These are phyloP conservation scores for Gila robusta DNA, from an alignment of 2,797 vertebrate species.

Conservation along the genomic window DNA sequence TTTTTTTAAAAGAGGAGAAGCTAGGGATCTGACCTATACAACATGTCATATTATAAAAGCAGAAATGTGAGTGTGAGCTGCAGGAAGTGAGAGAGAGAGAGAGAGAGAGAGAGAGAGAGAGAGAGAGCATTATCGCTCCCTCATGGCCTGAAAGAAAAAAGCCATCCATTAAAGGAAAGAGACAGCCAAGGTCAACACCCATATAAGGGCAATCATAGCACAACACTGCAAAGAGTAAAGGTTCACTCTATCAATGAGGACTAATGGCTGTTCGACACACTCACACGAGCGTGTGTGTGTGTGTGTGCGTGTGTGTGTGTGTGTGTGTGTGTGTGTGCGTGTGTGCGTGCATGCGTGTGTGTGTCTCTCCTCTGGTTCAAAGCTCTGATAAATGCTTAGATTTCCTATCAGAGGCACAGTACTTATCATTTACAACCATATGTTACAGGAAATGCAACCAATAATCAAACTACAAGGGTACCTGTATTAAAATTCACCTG, in stretches of 20 bases:
- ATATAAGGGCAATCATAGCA: constrained; percentile 55
- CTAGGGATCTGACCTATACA: constrained; percentile 22
- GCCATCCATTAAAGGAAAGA: constrained; percentile 59
- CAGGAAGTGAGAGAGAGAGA: background rate
- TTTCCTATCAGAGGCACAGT: background rate
- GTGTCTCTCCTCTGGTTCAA: background rate
- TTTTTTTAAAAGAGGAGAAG: constrained; percentile 4
- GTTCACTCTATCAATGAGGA: constrained; percentile 53
- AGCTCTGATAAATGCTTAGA: constrained; percentile 23
- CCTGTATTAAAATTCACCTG: too few relatives aligned
- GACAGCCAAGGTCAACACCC: constrained; percentile 57
- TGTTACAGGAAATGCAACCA: background rate
- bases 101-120: constrained; percentile 23
- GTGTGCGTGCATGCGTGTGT: background rate
- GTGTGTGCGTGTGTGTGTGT: constrained; percentile 3
- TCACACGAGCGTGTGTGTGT: background rate
- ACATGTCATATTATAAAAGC: constrained; percentile 30
- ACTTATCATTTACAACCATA: constrained; percentile 6
- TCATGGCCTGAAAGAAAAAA: constrained; percentile 57
- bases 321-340: background rate
- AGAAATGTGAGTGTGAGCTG: background rate
- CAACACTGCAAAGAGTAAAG: constrained; percentile 51
- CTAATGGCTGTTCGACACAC: constrained; percentile 46
- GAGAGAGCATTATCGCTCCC: constrained; percentile 41
- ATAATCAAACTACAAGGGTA: constrained; percentile 4